These are phyloP conservation scores for Pontoporia blainvillei DNA, from an alignment of 2,113 vertebrate species.

Conservation along the genomic window DNA sequence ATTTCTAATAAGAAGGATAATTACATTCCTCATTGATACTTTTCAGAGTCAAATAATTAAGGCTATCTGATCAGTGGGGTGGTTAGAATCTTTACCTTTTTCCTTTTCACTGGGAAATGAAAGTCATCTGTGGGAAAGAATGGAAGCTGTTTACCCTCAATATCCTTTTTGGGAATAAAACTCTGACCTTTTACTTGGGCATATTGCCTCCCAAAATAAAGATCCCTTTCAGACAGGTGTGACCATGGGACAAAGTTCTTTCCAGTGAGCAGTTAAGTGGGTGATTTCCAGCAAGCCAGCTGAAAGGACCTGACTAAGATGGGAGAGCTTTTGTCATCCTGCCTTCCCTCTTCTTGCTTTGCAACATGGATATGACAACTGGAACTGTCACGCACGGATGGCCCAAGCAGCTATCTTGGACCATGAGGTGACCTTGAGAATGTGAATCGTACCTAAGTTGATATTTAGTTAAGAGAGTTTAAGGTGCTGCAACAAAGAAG, in stretches of 20 bases:
- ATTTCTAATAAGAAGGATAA: background rate
- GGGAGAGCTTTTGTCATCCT: background rate
- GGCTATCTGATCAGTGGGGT: background rate
- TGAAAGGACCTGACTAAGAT: background rate
- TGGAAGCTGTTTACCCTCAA: background rate
- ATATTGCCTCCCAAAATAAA: background rate
- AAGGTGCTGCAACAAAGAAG: background rate
- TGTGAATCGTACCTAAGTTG: background rate
- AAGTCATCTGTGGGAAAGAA: background rate
- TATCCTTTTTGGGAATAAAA: background rate
- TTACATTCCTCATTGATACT: background rate
- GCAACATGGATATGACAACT: background rate
- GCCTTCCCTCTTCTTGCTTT: background rate
- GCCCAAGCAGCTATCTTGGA: background rate
- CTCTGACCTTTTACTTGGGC: background rate
- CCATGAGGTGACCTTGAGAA: background rate
- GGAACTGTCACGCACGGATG: background rate
- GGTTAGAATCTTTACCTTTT: background rate
- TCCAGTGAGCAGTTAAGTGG: background rate
- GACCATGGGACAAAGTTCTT: background rate
- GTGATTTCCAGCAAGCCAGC: background rate
- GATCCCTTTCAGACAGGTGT: background rate
- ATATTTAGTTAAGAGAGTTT: background rate
- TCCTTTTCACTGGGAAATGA: background rate
- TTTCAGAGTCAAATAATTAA: background rate